These are phyloP conservation scores for Idris sp. DNA, from an alignment of 1,140 invertebrate genomes.

Conservation along the genomic window DNA sequence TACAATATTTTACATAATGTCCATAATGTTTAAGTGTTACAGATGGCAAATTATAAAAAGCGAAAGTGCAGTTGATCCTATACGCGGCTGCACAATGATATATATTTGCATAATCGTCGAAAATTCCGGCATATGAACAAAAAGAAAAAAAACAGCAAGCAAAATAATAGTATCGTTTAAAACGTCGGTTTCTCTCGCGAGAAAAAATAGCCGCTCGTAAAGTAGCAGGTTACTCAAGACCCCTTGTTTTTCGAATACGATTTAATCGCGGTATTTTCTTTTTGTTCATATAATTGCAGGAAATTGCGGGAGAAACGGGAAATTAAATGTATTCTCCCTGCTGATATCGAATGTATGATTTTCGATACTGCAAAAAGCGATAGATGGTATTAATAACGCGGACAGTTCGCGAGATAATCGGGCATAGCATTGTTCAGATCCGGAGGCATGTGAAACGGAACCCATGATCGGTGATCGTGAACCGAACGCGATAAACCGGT, in stretches of 20 bases:
- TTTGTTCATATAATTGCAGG: constrained; percentile 19
- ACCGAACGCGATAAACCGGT: constrained; percentile 9
- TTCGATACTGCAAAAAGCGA: constrained; percentile 18
- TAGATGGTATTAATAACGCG: constrained; percentile 29
- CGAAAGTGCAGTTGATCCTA: constrained; percentile 23
- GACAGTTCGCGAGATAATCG: constrained; percentile 28
- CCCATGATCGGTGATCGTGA: constrained; percentile 27
- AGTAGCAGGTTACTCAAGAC: constrained; percentile 22
- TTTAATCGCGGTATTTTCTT: constrained; percentile 31
- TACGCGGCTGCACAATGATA: constrained; percentile 32
- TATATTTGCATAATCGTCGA: constrained; percentile 53
- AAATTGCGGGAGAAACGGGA: background rate
- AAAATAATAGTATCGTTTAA: constrained; percentile 44
- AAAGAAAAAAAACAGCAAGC: too few species aligned
- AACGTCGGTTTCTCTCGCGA: constrained; percentile 29
- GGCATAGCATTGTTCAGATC: constrained; percentile 13
- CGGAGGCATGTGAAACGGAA: constrained; percentile 9
- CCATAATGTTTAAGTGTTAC: constrained; percentile 8
- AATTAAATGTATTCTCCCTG: constrained; percentile 1
- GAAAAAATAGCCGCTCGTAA: constrained; percentile 17
- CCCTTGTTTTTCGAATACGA: constrained; percentile 21
- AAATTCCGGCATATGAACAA: constrained; percentile 30
- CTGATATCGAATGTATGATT: constrained; percentile 18
- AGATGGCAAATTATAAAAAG: constrained; percentile 21
- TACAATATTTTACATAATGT: constrained; percentile 20